These are phyloP conservation scores for Nemotelus pantherinus DNA, from an alignment of 2,888 invertebrate species.

Conservation along the genomic window DNA sequence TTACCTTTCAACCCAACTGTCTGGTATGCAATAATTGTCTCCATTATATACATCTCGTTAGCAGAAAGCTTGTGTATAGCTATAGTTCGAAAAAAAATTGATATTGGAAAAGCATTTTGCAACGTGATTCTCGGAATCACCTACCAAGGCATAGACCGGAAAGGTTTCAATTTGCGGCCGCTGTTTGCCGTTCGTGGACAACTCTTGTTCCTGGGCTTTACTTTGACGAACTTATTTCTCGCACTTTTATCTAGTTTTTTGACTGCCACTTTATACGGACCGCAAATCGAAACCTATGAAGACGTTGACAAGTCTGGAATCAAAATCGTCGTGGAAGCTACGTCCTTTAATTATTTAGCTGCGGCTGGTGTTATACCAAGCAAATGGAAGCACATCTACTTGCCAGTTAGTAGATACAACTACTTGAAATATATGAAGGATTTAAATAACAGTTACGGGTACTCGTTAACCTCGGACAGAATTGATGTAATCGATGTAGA, in stretches of 20 bases:
- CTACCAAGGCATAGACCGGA: background rate
- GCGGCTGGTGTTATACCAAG: background rate
- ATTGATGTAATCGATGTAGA: background rate
- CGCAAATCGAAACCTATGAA: background rate
- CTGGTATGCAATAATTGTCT: background rate
- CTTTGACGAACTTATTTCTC: background rate
- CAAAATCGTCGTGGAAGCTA: background rate
- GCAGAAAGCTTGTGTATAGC: background rate
- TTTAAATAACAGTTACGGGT: background rate
- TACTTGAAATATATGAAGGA: background rate
- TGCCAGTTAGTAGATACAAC: background rate
- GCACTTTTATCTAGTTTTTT: background rate
- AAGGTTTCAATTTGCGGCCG: background rate
- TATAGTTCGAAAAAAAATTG: background rate
- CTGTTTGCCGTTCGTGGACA: background rate
- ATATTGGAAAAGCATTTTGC: background rate
- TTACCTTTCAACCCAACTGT: background rate
- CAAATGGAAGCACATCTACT: background rate
- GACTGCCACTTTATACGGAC: background rate
- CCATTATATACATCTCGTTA: background rate
- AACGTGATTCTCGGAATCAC: background rate
- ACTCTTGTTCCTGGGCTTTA: background rate
- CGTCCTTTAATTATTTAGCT: background rate
- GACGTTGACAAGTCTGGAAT: background rate
- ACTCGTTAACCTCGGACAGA: background rate